Conservation (phyloP, 2,113 vertebrate species). For the Phyllostomus hastatus region DNA sequence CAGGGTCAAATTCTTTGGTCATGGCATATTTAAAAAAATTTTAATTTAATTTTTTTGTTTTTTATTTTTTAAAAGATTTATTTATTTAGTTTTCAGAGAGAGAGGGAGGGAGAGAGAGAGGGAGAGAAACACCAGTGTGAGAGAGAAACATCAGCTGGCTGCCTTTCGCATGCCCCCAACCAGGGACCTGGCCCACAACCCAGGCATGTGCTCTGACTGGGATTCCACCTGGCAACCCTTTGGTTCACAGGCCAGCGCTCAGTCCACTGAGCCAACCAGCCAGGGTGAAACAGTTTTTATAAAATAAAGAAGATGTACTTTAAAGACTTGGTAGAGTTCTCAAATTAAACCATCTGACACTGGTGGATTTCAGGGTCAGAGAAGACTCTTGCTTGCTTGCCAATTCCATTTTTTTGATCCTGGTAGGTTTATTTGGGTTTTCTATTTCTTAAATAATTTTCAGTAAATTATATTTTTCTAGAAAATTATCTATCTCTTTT, state of each 20-base stretch:
- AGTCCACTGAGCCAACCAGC: too few relatives aligned
- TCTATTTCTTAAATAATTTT: background rate
- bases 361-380: background rate
- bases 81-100: too few relatives aligned
- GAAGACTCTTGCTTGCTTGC: background rate
- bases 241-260: too few relatives aligned
- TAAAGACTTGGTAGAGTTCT: background rate
- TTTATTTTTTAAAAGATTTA: background rate
- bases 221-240: too few relatives aligned
- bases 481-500: background rate
- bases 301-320: background rate
- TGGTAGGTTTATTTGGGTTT: background rate
- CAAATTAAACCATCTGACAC: background rate
- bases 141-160: too few relatives aligned
- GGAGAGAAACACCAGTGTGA: too few relatives aligned
- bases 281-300: background rate
- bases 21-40: background rate
- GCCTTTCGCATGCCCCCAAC: too few relatives aligned
- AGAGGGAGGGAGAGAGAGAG: too few relatives aligned
- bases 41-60: background rate
- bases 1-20: background rate
- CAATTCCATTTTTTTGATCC: background rate
- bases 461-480: constrained; percentile 18
- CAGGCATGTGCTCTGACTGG: too few relatives aligned
- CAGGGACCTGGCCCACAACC: too few relatives aligned